Evolutionary conservation across 2,113 vertebrate genomes (phyloP).

Genomic region (Cavia porcellus): DNA sequence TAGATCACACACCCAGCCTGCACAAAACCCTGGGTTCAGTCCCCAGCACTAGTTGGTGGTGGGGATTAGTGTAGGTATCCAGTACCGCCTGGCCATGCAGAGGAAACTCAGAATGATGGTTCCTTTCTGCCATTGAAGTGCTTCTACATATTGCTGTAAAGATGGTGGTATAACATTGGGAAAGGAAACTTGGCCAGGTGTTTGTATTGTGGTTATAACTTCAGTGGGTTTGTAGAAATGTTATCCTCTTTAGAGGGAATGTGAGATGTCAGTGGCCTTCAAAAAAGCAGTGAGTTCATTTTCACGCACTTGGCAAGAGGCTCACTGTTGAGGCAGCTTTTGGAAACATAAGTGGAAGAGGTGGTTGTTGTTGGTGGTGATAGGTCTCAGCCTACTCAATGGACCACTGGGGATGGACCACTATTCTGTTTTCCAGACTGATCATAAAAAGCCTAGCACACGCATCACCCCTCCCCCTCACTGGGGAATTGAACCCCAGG

Average conservation of each 20-base stretch:
- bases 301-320: background rate
- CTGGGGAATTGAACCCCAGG: background rate
- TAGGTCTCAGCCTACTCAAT: background rate
- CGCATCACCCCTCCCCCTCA: background rate
- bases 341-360: constrained; percentile 13
- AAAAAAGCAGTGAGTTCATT: background rate
- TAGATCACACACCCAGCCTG: background rate
- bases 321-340: constrained; percentile 3
- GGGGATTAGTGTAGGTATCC: background rate
- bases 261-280: background rate
- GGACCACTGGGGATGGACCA: background rate
- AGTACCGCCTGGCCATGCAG: background rate
- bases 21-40: background rate
- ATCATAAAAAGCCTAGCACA: background rate
- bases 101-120: background rate
- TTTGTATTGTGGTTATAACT: background rate
- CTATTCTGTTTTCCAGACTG: background rate
- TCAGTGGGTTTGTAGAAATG: background rate
- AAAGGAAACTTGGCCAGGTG: constrained; percentile 28
- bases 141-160: background rate
- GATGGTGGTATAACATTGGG: background rate
- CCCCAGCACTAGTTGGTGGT: background rate
- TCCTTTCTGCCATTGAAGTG: background rate
- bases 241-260: constrained; percentile 36
- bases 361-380: background rate